Conservation (phyloP, 92 coral and sea anemone genomes). For the Epizoanthus scotinus region DNA sequence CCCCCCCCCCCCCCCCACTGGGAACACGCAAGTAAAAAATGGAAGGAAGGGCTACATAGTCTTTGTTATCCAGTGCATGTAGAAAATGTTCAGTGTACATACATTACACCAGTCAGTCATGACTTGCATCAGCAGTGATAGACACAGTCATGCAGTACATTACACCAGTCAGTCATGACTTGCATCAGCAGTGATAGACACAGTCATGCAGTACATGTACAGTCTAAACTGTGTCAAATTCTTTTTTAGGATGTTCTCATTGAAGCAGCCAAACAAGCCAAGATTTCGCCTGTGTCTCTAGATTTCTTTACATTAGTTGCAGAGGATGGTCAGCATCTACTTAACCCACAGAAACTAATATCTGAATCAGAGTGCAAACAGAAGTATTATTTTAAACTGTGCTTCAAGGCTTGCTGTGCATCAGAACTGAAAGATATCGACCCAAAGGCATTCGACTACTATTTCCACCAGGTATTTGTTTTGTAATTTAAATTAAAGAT, state of each 20-base stretch:
- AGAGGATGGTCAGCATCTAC: slow-evolving; percentile 62
- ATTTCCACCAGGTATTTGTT: slow-evolving; percentile 82
- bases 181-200: neutral
- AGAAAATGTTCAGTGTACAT: neutral
- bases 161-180: neutral
- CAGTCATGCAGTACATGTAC: too few species aligned
- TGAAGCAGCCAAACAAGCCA: slow-evolving; percentile 62
- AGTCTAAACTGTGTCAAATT: neutral
- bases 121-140: neutral
- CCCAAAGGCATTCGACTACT: slow-evolving; percentile 62
- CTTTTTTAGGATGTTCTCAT: slow-evolving; percentile 80
- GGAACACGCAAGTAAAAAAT: too few species aligned
- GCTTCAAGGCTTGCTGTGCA: slow-evolving; percentile 81
- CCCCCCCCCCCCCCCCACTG: too few species aligned
- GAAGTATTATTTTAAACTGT: slow-evolving; percentile 67
- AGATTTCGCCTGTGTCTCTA: slow-evolving; percentile 70
- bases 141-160: too few species aligned
- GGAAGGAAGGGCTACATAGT: too few species aligned
- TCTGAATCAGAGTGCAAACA: slow-evolving; percentile 64
- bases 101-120: neutral
- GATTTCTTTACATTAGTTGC: slow-evolving; percentile 90
- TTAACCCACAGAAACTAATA: slow-evolving; percentile 73
- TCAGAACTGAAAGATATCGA: slow-evolving; percentile 64
- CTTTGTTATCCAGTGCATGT: too few species aligned
- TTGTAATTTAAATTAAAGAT: neutral